Evolutionary conservation across 2,888 invertebrate species (phyloP).

Genomic region (Andricus curvator): DNA sequence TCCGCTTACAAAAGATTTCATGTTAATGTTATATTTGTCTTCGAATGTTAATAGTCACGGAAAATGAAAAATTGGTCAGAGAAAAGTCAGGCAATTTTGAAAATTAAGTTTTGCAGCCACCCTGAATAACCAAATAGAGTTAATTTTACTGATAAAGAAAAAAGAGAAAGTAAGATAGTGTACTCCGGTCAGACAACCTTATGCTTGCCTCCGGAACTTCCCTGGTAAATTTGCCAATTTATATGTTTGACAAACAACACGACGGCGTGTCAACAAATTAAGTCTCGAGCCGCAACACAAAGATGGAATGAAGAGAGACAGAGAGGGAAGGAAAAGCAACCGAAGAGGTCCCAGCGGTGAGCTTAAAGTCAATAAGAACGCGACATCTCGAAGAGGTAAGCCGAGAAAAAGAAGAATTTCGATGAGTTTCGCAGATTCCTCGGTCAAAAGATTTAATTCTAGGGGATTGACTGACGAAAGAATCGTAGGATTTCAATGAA

Average conservation of each 20-base stretch:
- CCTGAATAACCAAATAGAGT: background rate
- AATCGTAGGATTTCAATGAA: conserved; percentile 24
- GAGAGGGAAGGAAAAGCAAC: conserved; percentile 45
- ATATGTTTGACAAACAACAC: conserved; percentile 62
- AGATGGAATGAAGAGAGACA: conserved; percentile 39
- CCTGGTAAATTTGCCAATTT: conserved; percentile 64
- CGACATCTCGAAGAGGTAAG: conserved; percentile 57
- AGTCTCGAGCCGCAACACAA: conserved; percentile 48
- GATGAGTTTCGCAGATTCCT: conserved; percentile 59
- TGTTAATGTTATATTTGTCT: no score
- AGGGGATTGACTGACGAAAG: conserved; percentile 9
- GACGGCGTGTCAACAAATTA: conserved; percentile 63
- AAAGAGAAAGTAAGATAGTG: background rate
- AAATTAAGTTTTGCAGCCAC: no score
- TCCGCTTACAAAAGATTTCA: no score
- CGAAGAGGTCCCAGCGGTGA: conserved; percentile 53
- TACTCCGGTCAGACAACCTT: conserved; percentile 23
- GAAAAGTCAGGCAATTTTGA: no score
- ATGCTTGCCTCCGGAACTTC: conserved; percentile 40
- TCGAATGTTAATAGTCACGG: no score
- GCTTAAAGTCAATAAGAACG: conserved; percentile 66
- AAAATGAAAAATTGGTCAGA: no score
- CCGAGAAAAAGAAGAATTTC: conserved; percentile 52
- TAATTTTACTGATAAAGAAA: background rate
- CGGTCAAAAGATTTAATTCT: conserved; percentile 46